phyloP scores from a whole-genome alignment of 2,888 invertebrate species.

The Thumatha senex region DNA sequence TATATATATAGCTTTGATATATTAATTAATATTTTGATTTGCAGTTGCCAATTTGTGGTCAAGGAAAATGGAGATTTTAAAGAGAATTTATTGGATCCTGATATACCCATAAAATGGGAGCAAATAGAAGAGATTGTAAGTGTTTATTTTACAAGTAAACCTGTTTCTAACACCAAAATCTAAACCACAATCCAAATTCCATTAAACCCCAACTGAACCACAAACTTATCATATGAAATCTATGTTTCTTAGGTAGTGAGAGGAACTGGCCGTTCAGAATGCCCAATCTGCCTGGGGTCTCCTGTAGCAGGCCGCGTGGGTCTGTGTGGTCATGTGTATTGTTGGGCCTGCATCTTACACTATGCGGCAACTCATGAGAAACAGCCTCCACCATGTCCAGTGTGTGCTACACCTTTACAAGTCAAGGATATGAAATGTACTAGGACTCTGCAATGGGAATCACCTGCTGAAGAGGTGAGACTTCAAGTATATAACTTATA shows the following conservation, averaged over 20 bases:
- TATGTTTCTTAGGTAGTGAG: conserved; percentile 58
- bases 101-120: conserved; percentile 95
- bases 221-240: too few species aligned
- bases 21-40: conserved; percentile 25
- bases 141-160: too few species aligned
- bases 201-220: background rate
- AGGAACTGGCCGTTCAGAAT: conserved; percentile 77
- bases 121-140: conserved; percentile 96
- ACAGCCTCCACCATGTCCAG: conserved; percentile 91
- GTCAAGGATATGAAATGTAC: conserved; percentile 92
- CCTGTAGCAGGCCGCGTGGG: conserved; percentile 96
- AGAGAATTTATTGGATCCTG: conserved; percentile 91
- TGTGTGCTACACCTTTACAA: conserved; percentile 93
- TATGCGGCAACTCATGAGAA: conserved; percentile 94
- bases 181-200: background rate
- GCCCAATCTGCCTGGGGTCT: conserved; percentile 96
- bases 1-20: too few species aligned
- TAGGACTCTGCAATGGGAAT: conserved; percentile 65
- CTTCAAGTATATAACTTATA: background rate
- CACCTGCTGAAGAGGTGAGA: conserved; percentile 65
- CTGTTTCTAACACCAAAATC: too few species aligned
- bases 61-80: conserved; percentile 91
- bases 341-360: conserved; percentile 97
- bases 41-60: conserved; percentile 97
- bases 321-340: conserved; percentile 97